A percentile compares a stretch with the other conserved stretches of the same genome.
Conservation (phyloP, 1,140 invertebrate species). For the Dendroctonus valens region DNA sequence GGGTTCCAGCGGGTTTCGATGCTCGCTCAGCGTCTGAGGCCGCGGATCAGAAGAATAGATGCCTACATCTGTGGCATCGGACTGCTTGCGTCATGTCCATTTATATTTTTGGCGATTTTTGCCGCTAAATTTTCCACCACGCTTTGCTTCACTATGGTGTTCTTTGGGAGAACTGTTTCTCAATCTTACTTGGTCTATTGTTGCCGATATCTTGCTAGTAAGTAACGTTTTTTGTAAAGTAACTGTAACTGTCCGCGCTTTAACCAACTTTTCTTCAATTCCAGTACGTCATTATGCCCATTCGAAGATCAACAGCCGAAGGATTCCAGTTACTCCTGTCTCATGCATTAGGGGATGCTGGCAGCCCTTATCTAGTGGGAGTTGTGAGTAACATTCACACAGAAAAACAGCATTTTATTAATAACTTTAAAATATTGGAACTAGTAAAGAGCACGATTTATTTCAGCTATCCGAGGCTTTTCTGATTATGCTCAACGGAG, state of each 20-base stretch:
- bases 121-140: constrained; percentile 61
- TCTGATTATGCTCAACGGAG: constrained; percentile 46
- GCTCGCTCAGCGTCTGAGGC: constrained; percentile 71
- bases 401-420: constrained; percentile 3
- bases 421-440: no score
- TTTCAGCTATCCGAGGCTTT: constrained; percentile 67
- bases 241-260: not conserved
- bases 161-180: constrained; percentile 77
- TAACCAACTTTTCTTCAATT: constrained; percentile 8
- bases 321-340: constrained; percentile 94
- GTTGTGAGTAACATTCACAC: constrained; percentile 62
- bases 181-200: constrained; percentile 97
- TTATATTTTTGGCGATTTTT: constrained; percentile 76
- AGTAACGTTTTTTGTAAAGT: constrained; percentile 44
- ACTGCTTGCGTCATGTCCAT: constrained; percentile 79
- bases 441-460: no score
- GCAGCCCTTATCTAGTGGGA: constrained; percentile 90
- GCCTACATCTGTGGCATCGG: constrained; percentile 90
- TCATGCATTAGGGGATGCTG: constrained; percentile 90
- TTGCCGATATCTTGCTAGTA: constrained; percentile 97
- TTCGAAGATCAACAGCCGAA: constrained; percentile 87
- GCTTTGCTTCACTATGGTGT: constrained; percentile 73
- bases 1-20: constrained; percentile 88
- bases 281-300: constrained; percentile 89
- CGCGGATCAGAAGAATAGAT: constrained; percentile 70